Base-by-base conservation (phyloP, 2,113 vertebrate genomes). In the Aepyceros melampus region DNA sequence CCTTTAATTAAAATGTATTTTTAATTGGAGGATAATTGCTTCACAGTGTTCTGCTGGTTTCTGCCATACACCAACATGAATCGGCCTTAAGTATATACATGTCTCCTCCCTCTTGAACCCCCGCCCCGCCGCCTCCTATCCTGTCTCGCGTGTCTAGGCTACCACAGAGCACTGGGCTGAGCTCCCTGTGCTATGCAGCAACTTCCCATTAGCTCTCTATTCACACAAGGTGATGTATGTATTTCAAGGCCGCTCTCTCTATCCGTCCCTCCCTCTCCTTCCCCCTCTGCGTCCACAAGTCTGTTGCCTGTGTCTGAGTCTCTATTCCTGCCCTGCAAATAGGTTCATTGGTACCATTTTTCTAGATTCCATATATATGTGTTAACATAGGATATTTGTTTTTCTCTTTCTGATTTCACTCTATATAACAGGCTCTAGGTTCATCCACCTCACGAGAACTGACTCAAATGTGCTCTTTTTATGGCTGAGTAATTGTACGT, bases 41-140 rank as follows among this genome's bases (percentile, higher is more conserved):
- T 43, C 40, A 76, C 40, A 43, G 0, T 27, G 40, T 27, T 76
- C 40, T 43, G 40, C 13, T 76, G 36, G 36, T 43, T 43, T 76
- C 36, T 14, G 36, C 71, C 21, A 13, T 43, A 27, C 12, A 25
- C 40, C 36, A 25, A 25, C 36, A 43, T 25, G 71, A 14, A 7
- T 2, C 0, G 1, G 71, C 40, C 71, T 15, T 27, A 27, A 27
- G 23, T 14, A 7, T 43, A 43, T 9, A 43, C 71, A 40, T 2
- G 23, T 27, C 12, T 6, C 11, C 36, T 76, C 2, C 71, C 36
- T 76, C 40, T 25, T 43, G 40, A 43, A 27, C 4, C 3, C 17
- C 40, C 23, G 0, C 10, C 40, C 6, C 11, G 19, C 9, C 16
- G 0, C 5, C n/a, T 40, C 40, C 23, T 23, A 25, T 27, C 71